Evolutionary conservation across 2,113 vertebrate species (phyloP).

Genomic region (Rhagologus leucostigma): DNA sequence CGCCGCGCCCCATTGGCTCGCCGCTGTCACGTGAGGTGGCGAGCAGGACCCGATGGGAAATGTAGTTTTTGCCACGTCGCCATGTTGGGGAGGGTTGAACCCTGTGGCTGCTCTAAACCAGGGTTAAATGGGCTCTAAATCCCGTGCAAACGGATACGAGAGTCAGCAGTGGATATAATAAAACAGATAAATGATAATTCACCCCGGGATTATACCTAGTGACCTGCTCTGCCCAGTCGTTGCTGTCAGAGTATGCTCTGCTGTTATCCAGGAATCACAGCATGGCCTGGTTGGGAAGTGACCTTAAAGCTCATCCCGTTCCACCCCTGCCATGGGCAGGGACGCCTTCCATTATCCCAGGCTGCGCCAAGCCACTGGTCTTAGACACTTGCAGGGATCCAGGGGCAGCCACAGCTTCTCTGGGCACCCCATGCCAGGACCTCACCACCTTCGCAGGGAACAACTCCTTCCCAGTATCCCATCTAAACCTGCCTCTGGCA

Average conservation of each 20-base stretch:
- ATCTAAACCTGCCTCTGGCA: rapidly evolving
- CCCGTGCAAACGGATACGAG: not conserved
- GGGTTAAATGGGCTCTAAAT: not conserved
- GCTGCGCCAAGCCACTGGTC: not conserved
- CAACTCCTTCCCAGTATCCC: not conserved
- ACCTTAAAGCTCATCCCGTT: too few relatives aligned
- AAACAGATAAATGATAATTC: not conserved
- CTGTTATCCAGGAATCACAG: not conserved
- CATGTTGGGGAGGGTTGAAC: not conserved
- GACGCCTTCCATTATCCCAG: not conserved
- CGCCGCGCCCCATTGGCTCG: not conserved
- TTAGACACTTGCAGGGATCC: not conserved
- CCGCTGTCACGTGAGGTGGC: rapidly evolving
- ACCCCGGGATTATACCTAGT: not conserved
- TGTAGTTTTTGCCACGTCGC: not conserved
- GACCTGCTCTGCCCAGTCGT: not conserved
- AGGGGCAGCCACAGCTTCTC: not conserved
- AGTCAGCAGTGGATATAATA: not conserved
- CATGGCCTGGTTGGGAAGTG: not conserved
- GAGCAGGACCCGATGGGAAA: not conserved
- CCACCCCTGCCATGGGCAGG: not conserved
- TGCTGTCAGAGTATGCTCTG: not conserved
- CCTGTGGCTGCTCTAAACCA: rapidly evolving
- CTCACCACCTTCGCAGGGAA: rapidly evolving
- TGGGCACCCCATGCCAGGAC: not conserved